Percentiles rank a stretch among this genome's conserved stretches.
Evolutionary conservation across 2,113 vertebrate species (phyloP).

Genomic region (Passerina amoena): DNA sequence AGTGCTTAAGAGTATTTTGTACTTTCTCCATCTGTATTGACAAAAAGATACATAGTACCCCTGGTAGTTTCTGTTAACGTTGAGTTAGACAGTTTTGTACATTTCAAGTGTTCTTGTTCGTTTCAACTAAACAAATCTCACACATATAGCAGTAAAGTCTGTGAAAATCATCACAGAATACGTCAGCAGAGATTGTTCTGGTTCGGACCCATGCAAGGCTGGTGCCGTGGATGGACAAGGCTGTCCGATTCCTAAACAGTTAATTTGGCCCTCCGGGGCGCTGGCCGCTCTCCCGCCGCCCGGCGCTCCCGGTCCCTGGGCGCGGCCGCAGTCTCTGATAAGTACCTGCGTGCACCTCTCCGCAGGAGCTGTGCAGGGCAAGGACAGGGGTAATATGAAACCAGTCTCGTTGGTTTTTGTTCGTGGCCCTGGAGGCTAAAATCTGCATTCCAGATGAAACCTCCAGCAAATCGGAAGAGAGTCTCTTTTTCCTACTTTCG

Average conservation of each 20-base stretch:
- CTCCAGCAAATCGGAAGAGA: conserved; percentile 67
- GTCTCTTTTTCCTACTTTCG: background rate
- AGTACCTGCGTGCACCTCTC: conserved; percentile 70
- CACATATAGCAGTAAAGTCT: background rate
- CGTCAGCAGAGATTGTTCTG: background rate
- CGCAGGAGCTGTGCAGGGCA: conserved; percentile 1
- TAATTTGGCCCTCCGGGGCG: background rate
- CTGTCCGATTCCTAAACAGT: background rate
- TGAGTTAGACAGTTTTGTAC: background rate
- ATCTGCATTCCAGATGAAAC: conserved; percentile 82
- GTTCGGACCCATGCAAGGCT: background rate
- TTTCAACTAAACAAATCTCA: background rate
- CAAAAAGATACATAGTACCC: rapidly evolving
- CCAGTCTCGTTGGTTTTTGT: conserved; percentile 77
- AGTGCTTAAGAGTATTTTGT: background rate
- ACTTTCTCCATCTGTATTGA: background rate
- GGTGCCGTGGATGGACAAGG: background rate
- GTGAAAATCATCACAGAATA: background rate
- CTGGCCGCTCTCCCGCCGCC: conserved; percentile 33
- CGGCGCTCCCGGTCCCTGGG: conserved; percentile 38
- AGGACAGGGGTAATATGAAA: conserved; percentile 84
- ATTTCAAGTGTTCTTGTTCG: background rate
- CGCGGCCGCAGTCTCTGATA: conserved; percentile 56
- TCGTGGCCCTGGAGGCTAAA: conserved; percentile 72
- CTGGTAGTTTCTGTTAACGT: background rate